phyloP scores from a whole-genome alignment of 2,888 invertebrate genomes.

The Endomychus coccineus region DNA sequence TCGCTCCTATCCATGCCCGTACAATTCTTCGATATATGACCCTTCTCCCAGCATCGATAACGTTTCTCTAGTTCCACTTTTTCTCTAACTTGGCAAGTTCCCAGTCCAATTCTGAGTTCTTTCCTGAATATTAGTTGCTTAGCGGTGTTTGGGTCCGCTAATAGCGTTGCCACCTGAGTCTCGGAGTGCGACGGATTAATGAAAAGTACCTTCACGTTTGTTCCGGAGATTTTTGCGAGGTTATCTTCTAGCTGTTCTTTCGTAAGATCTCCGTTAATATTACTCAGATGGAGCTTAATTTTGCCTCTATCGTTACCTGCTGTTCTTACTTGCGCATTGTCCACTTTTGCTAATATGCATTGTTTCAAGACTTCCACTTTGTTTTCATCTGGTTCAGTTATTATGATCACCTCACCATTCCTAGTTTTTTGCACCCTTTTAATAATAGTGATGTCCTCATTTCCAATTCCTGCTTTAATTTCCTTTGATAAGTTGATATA shows the following conservation, averaged over 20 bases:
- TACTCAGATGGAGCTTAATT: background rate
- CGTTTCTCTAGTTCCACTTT: background rate
- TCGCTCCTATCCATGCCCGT: slow-evolving; percentile 3
- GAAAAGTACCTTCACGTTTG: too few species aligned
- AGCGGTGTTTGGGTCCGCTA: too few species aligned
- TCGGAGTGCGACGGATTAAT: too few species aligned
- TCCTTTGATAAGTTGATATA: slow-evolving; percentile 2
- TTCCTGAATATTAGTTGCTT: too few species aligned
- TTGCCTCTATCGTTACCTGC: background rate
- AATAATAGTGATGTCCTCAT: background rate
- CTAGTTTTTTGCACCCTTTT: slow-evolving; percentile 1
- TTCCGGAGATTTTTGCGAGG: too few species aligned
- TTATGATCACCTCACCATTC: slow-evolving; percentile 5
- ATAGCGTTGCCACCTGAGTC: too few species aligned
- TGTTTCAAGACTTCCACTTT: background rate
- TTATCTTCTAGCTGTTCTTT: background rate
- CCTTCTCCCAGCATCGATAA: background rate
- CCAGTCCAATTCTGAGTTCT: background rate
- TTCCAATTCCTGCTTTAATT: background rate
- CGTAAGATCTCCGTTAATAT: background rate
- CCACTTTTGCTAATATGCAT: background rate
- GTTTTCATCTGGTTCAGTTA: background rate
- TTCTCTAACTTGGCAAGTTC: background rate
- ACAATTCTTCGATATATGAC: background rate
- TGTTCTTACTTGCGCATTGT: background rate